Evolutionary conservation across 2,113 vertebrate genomes (phyloP).

Genomic region (Hippocampus barbouri): DNA sequence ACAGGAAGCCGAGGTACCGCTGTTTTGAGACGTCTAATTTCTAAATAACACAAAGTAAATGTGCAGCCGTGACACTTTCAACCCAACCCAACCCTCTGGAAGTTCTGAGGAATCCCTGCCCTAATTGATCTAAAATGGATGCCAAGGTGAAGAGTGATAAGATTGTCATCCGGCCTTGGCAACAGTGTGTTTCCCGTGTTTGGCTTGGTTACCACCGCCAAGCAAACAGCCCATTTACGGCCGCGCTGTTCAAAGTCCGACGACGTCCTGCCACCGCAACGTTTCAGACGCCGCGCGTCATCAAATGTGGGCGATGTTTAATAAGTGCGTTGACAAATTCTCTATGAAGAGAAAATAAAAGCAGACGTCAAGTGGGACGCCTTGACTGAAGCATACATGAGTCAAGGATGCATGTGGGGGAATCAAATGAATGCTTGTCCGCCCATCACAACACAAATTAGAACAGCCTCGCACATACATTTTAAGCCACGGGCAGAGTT

Average conservation of each 20-base stretch:
- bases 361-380: constrained; percentile 20
- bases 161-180: not conserved
- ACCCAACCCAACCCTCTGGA: too few species aligned
- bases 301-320: not conserved
- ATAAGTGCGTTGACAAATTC: constrained; percentile 17
- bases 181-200: constrained; percentile 18
- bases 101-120: not conserved
- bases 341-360: constrained; percentile 28
- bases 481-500: not conserved
- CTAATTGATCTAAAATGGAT: not conserved
- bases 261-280: constrained; percentile 5
- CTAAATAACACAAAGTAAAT: too few species aligned
- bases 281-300: not conserved
- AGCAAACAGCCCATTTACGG: constrained; percentile 13
- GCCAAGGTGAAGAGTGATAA: constrained; percentile 29
- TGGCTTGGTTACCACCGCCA: constrained; percentile 10
- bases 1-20: too few species aligned
- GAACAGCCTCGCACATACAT: not conserved
- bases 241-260: constrained; percentile 42
- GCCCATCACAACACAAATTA: not conserved
- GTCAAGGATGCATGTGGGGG: not conserved
- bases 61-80: too few species aligned
- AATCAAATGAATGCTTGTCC: not conserved
- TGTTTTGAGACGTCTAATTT: too few species aligned
- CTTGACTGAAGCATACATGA: constrained; percentile 10